Percentiles rank a stretch among this genome's conserved stretches.
phyloP scores from a whole-genome alignment of 2,888 invertebrate species.

The Cryptus viduatorius region DNA sequence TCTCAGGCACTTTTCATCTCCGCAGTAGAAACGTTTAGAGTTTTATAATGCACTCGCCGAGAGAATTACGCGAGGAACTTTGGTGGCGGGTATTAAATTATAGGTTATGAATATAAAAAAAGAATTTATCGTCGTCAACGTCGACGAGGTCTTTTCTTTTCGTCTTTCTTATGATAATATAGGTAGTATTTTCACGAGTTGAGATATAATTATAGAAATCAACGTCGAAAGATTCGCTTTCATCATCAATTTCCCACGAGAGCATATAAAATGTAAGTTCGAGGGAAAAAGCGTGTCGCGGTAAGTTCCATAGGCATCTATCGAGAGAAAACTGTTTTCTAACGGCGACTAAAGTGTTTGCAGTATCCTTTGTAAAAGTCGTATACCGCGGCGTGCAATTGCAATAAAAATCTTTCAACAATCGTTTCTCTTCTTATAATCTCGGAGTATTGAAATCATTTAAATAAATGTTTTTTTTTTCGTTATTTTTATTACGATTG shows the following conservation, averaged over 20 bases:
- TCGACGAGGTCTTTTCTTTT: background rate
- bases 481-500: background rate
- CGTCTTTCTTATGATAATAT: constrained; percentile 30
- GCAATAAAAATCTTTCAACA: constrained; percentile 12
- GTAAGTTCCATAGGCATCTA: constrained; percentile 21
- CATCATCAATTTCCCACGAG: constrained; percentile 64
- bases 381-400: background rate
- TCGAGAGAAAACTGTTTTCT: constrained; percentile 64
- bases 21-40: background rate
- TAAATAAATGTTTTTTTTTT: background rate
- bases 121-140: constrained; percentile 6
- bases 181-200: constrained; percentile 27
- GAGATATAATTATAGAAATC: constrained; percentile 63
- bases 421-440: background rate
- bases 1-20: constrained; percentile 23
- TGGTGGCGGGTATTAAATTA: background rate
- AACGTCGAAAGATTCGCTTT: constrained; percentile 66
- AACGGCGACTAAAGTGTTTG: constrained; percentile 20
- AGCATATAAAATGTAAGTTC: constrained; percentile 38
- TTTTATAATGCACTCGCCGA: constrained; percentile 6
- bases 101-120: background rate
- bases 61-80: background rate
- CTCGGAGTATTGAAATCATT: background rate
- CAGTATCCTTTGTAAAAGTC: background rate
- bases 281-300: constrained; percentile 60